Conservation (phyloP, 2,888 invertebrate species). For the Caenorhabditis parvicauda region DNA sequence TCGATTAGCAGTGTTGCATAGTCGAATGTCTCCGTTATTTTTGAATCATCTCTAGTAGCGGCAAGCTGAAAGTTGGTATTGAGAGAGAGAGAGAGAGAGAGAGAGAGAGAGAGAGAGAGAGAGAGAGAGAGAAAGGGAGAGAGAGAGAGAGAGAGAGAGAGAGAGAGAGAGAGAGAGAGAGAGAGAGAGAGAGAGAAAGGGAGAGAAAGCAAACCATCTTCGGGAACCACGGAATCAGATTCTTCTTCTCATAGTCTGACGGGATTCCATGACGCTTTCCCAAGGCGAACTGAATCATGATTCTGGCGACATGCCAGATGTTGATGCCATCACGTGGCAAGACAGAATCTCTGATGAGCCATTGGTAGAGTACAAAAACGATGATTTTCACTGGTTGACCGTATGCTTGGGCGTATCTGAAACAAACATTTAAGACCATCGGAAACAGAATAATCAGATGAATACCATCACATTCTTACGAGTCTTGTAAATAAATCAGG, state of each 20-base stretch:
- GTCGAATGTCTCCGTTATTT: too few species aligned
- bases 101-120: too few species aligned
- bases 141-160: too few species aligned
- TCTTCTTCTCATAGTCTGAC: slow-evolving; percentile 11
- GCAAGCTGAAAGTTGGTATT: too few species aligned
- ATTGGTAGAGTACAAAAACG: slow-evolving; percentile 30
- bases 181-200: too few species aligned
- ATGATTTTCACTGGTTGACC: slow-evolving; percentile 14
- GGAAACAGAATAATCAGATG: not conserved
- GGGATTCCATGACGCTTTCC: slow-evolving; percentile 17
- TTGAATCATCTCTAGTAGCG: too few species aligned
- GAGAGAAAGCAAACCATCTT: too few species aligned
- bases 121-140: too few species aligned
- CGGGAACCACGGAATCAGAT: not conserved
- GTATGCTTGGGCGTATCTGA: slow-evolving; percentile 30
- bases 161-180: too few species aligned
- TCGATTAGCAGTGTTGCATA: slow-evolving; percentile 16
- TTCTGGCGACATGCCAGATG: slow-evolving; percentile 25
- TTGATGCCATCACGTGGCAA: slow-evolving; percentile 11
- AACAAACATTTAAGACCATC: not conserved
- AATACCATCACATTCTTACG: too few species aligned
- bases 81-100: too few species aligned
- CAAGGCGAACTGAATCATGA: slow-evolving; percentile 28
- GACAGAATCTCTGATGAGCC: slow-evolving; percentile 31
- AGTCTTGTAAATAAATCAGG: not conserved